phyloP scores from a whole-genome alignment of 2,888 invertebrate genomes.

The Habroteleia sp. region DNA sequence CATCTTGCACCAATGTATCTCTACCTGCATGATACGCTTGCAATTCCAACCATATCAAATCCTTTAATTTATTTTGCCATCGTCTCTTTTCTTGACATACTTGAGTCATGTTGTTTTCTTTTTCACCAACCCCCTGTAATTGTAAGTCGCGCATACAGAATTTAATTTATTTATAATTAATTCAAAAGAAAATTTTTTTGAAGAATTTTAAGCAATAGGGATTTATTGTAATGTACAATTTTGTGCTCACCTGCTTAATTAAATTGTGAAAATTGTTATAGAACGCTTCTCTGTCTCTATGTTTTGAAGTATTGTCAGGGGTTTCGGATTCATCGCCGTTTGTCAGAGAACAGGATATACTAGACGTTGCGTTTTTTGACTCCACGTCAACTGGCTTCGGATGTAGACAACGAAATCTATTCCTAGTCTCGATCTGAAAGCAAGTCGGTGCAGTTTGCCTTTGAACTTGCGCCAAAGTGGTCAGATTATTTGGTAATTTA shows the following conservation, averaged over 20 bases:
- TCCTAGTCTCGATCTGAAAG: slow-evolving; percentile 76
- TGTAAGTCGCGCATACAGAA: neutral
- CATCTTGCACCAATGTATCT: slow-evolving; percentile 89
- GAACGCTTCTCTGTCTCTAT: slow-evolving; percentile 74
- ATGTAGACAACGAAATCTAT: slow-evolving; percentile 77
- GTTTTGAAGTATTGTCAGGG: slow-evolving; percentile 64
- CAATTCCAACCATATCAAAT: slow-evolving; percentile 94
- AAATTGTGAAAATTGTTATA: slow-evolving; percentile 75
- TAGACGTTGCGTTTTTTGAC: slow-evolving; percentile 65
- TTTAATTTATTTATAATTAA: too few species aligned
- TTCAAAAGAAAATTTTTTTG: too few species aligned
- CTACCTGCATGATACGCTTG: slow-evolving; percentile 92
- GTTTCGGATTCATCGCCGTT: slow-evolving; percentile 25
- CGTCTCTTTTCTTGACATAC: slow-evolving; percentile 92
- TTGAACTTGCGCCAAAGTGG: slow-evolving; percentile 61
- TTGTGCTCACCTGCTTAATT: slow-evolving; percentile 74
- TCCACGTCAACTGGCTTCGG: slow-evolving; percentile 76
- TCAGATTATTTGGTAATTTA: slow-evolving; percentile 38
- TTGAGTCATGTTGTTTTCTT: slow-evolving; percentile 84
- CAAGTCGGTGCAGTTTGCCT: slow-evolving; percentile 32
- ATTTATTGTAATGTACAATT: too few species aligned
- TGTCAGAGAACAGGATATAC: slow-evolving; percentile 28
- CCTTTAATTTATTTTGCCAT: slow-evolving; percentile 94
- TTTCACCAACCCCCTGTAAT: slow-evolving; percentile 84
- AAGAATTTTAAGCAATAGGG: too few species aligned